Evolutionary conservation across 2,888 invertebrate genomes (phyloP).

Genomic region (Drosophila setosimentum): DNA sequence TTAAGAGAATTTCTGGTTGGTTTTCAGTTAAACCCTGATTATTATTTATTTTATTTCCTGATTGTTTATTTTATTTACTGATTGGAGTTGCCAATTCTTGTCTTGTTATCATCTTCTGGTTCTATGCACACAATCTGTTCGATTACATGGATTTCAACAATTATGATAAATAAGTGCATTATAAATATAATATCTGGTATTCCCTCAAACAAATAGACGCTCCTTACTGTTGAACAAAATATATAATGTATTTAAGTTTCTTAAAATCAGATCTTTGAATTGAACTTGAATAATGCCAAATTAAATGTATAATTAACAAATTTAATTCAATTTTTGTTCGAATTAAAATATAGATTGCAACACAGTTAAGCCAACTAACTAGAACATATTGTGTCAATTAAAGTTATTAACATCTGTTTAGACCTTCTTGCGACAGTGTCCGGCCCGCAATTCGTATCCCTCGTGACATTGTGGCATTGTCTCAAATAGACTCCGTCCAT

Average conservation of each 20-base stretch:
- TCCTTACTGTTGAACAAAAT: not conserved
- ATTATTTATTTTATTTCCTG: not conserved
- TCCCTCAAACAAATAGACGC: not conserved
- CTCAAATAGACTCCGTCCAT: constrained; percentile 57
- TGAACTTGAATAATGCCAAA: not conserved
- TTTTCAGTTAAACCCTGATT: not conserved
- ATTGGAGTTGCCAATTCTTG: no score
- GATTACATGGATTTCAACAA: not conserved
- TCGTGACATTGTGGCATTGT: constrained; percentile 52
- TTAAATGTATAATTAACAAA: not conserved
- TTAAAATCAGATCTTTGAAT: not conserved
- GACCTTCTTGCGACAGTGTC: constrained; percentile 61
- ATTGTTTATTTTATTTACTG: no score
- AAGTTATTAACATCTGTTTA: constrained; percentile 21
- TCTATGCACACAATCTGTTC: no score
- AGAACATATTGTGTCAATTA: not conserved
- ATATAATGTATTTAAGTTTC: not conserved
- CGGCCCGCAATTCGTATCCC: constrained; percentile 38
- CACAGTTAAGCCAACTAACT: not conserved
- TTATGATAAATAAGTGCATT: no score
- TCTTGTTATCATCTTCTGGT: not conserved
- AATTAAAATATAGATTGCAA: constrained; percentile 3
- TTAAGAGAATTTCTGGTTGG: not conserved
- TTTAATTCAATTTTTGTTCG: not conserved
- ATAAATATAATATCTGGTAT: not conserved